These are phyloP conservation scores for Galerucella nymphaeae DNA, from an alignment of 2,888 invertebrate species.

Conservation along the genomic window DNA sequence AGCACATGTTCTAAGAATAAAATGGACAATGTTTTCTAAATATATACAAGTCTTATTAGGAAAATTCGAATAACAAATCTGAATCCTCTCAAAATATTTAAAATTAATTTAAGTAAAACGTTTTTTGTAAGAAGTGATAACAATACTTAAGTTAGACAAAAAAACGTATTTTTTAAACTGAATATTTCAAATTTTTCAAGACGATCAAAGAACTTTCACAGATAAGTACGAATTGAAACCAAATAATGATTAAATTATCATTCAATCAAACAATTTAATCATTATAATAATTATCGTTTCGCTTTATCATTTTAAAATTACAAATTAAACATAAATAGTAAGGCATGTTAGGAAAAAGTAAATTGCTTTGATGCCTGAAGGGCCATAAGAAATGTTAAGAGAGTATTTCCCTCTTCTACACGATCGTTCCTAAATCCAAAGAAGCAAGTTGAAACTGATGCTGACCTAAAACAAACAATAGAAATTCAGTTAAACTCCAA, in stretches of 20 bases:
- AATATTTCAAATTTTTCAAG: neutral
- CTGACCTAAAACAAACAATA: slow-evolving; percentile 68
- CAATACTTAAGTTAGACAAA: no score
- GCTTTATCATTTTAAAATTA: slow-evolving; percentile 5
- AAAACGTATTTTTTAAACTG: neutral
- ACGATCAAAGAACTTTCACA: neutral
- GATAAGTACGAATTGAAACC: slow-evolving; percentile 4
- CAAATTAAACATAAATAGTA: slow-evolving; percentile 46
- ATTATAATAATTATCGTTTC: neutral
- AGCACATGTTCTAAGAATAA: slow-evolving; percentile 35
- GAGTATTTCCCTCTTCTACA: slow-evolving; percentile 61
- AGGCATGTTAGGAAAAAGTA: slow-evolving; percentile 53
- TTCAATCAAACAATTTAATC: no score
- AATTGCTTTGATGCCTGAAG: slow-evolving; percentile 46
- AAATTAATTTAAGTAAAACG: no score
- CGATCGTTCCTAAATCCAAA: slow-evolving; percentile 71
- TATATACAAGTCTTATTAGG: slow-evolving; percentile 27
- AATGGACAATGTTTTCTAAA: slow-evolving; percentile 38
- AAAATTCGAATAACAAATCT: slow-evolving; percentile 2
- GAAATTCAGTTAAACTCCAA: neutral
- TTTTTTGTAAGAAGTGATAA: no score
- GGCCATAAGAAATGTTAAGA: slow-evolving; percentile 46
- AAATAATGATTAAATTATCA: neutral
- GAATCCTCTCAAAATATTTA: neutral
- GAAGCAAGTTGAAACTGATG: slow-evolving; percentile 74